Conservation (phyloP, 2,113 vertebrate species). For the Chaetorhynchus papuensis region DNA sequence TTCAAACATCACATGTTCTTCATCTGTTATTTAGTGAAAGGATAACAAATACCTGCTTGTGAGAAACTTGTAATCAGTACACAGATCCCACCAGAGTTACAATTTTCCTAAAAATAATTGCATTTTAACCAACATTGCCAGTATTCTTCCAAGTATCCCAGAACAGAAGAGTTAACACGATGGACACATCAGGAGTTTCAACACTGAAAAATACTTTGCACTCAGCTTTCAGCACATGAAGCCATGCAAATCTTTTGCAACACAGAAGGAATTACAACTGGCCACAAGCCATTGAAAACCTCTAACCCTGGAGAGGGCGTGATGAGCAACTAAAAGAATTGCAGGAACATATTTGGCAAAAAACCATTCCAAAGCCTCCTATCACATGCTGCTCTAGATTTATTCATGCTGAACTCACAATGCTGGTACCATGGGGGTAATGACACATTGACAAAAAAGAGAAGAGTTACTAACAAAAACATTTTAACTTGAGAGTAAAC, state of each 20-base stretch:
- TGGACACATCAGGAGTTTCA: not conserved
- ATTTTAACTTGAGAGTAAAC: not conserved
- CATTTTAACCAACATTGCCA: not conserved
- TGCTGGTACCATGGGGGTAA: not conserved
- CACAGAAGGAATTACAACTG: not conserved
- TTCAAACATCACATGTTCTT: not conserved
- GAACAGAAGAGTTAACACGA: not conserved
- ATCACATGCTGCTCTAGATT: not conserved
- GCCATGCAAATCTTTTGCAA: not conserved
- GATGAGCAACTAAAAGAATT: not conserved
- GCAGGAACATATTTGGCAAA: not conserved
- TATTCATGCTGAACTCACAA: not conserved
- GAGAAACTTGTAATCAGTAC: not conserved
- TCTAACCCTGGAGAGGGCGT: not conserved
- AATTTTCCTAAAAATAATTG: not conserved
- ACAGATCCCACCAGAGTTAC: not conserved
- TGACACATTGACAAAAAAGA: not conserved
- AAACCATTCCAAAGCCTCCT: not conserved
- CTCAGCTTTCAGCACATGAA: constrained; percentile 6
- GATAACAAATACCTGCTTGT: not conserved
- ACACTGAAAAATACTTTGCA: not conserved
- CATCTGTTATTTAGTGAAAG: not conserved
- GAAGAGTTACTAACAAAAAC: not conserved
- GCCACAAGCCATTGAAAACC: not conserved
- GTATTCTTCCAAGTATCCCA: not conserved